phyloP scores from a whole-genome alignment of 2,888 invertebrate species.

The Lycaena phlaeas region DNA sequence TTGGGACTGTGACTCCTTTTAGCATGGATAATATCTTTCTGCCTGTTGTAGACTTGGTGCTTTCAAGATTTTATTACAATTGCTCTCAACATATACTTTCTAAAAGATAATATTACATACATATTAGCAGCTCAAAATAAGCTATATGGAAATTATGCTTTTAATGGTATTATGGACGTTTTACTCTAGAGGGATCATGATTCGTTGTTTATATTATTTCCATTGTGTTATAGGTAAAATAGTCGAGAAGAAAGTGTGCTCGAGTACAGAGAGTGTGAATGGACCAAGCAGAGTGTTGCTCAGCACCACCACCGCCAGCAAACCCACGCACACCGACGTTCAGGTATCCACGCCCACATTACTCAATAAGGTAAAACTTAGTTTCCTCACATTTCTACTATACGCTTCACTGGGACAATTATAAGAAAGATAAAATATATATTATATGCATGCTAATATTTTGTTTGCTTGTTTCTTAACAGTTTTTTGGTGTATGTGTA shows the following conservation, averaged over 20 bases:
- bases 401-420: slow-evolving; percentile 49
- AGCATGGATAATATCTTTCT: too few species aligned
- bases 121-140: too few species aligned
- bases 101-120: too few species aligned
- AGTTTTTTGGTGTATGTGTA: neutral
- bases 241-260: slow-evolving; percentile 76
- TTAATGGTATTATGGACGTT: too few species aligned
- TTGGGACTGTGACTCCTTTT: too few species aligned
- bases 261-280: slow-evolving; percentile 56
- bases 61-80: too few species aligned
- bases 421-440: neutral
- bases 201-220: too few species aligned
- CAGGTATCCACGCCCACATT: slow-evolving; percentile 70
- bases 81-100: too few species aligned
- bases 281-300: slow-evolving; percentile 57
- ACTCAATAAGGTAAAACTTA: slow-evolving; percentile 70
- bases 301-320: slow-evolving; percentile 37
- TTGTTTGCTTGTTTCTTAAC: neutral
- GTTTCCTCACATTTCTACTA: slow-evolving; percentile 35
- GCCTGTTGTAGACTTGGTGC: too few species aligned
- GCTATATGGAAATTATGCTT: too few species aligned
- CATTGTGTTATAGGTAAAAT: slow-evolving; percentile 72
- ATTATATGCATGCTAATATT: neutral
- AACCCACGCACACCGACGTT: slow-evolving; percentile 60
- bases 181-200: too few species aligned